Percentiles rank a stretch among this genome's conserved stretches.
These are phyloP conservation scores for Mycteria americana DNA, from an alignment of 2,797 vertebrate species.

Conservation along the genomic window DNA sequence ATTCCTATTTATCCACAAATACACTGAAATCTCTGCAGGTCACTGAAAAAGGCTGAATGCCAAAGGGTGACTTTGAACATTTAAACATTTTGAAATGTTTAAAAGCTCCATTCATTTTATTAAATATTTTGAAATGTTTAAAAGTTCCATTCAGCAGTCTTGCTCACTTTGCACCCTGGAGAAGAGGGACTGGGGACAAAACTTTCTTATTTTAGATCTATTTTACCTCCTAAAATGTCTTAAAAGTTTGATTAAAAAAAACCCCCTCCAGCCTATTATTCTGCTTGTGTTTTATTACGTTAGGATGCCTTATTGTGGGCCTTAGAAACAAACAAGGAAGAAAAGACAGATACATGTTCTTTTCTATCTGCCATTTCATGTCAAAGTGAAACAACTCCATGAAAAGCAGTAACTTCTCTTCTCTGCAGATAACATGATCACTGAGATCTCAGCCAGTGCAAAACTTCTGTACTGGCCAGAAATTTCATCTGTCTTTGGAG, in stretches of 20 bases:
- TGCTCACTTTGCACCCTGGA: not conserved
- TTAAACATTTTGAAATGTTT: not conserved
- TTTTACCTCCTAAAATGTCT: not conserved
- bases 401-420: not conserved
- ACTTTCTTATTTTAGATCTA: not conserved
- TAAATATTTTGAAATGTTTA: not conserved
- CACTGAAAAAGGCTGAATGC: not conserved
- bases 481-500: not conserved
- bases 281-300: not conserved
- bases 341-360: not conserved
- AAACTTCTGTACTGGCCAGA: not conserved
- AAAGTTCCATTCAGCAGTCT: not conserved
- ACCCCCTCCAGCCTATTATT: not conserved
- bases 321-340: not conserved
- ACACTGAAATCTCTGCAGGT: not conserved
- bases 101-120: not conserved
- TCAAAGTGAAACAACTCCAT: not conserved
- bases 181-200: not conserved
- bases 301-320: not conserved
- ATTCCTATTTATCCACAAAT: not conserved
- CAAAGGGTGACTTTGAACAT: not conserved
- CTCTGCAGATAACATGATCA: not conserved
- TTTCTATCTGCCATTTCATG: not conserved
- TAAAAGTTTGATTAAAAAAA: not conserved
- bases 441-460: not conserved